Conservation (phyloP, 2,888 invertebrate genomes). For the Eupithecia pulchellata region DNA sequence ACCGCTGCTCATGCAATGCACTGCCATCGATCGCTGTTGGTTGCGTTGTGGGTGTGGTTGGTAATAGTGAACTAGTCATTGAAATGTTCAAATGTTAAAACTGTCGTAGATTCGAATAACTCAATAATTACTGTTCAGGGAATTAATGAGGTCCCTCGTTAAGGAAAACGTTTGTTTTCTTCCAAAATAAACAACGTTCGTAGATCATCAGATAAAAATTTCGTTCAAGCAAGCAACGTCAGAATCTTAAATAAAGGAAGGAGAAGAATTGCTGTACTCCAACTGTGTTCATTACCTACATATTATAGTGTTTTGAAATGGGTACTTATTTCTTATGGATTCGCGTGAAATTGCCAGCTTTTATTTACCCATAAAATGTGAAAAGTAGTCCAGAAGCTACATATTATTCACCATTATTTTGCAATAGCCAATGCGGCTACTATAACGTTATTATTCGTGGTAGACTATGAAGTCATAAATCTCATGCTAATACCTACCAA, state of each 20-base stretch:
- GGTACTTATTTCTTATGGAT: constrained; percentile 23
- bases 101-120: too few relatives aligned
- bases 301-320: background rate
- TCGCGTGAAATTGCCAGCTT: constrained; percentile 23
- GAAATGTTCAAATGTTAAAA: too few relatives aligned
- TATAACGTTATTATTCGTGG: constrained; percentile 45
- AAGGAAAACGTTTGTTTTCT: too few relatives aligned
- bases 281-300: background rate
- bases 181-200: too few relatives aligned
- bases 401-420: constrained; percentile 42
- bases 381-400: constrained; percentile 23
- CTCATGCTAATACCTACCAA: constrained; percentile 10
- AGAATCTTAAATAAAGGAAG: background rate
- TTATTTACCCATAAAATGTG: constrained; percentile 27
- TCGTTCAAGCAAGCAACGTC: too few relatives aligned
- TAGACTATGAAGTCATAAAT: constrained; percentile 45
- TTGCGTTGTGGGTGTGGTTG: too few relatives aligned
- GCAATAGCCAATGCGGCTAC: constrained; percentile 37
- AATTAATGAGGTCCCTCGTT: too few relatives aligned
- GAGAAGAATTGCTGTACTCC: background rate
- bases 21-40: too few relatives aligned
- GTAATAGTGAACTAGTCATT: too few relatives aligned
- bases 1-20: too few relatives aligned
- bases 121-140: too few relatives aligned
- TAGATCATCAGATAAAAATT: too few relatives aligned